A percentile compares a stretch with the other conserved stretches of the same genome.
phyloP scores from a whole-genome alignment of 1,140 invertebrate genomes.

The Pogonomyrmex barbatus region DNA sequence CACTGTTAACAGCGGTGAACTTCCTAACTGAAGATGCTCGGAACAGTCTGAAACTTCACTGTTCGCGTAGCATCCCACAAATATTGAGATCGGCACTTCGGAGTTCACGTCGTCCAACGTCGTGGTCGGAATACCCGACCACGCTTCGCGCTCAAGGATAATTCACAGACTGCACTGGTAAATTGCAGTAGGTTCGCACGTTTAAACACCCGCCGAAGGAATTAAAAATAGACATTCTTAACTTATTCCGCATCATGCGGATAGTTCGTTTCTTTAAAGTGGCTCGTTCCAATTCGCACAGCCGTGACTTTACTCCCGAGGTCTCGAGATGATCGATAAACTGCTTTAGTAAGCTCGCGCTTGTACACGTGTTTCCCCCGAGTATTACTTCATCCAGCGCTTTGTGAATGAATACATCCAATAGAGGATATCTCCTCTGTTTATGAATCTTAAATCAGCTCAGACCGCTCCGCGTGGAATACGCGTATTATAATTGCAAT shows the following conservation, averaged over 20 bases:
- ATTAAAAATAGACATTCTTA: constrained; percentile 56
- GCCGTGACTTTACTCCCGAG: constrained; percentile 47
- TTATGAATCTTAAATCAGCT: not conserved
- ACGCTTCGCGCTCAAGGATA: constrained; percentile 1
- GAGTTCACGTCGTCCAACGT: constrained; percentile 9
- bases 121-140: not conserved
- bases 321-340: constrained; percentile 65
- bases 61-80: constrained; percentile 1
- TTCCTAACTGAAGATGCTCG: constrained; percentile 8
- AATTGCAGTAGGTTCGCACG: not conserved
- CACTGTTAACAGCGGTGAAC: constrained; percentile 22
- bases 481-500: not conserved
- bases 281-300: constrained; percentile 33
- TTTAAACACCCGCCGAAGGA: not conserved
- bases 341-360: constrained; percentile 29
- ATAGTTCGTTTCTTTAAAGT: not conserved
- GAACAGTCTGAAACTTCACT: constrained; percentile 42
- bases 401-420: not conserved
- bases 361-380: not conserved
- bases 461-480: not conserved
- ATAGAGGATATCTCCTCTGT: not conserved
- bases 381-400: not conserved
- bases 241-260: not conserved
- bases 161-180: not conserved
- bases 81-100: constrained; percentile 10